Evolutionary conservation across 2,113 vertebrate species (phyloP), one percentile per base, ranked within the genome.

Genomic region (Pelobates fuscus): DNA sequence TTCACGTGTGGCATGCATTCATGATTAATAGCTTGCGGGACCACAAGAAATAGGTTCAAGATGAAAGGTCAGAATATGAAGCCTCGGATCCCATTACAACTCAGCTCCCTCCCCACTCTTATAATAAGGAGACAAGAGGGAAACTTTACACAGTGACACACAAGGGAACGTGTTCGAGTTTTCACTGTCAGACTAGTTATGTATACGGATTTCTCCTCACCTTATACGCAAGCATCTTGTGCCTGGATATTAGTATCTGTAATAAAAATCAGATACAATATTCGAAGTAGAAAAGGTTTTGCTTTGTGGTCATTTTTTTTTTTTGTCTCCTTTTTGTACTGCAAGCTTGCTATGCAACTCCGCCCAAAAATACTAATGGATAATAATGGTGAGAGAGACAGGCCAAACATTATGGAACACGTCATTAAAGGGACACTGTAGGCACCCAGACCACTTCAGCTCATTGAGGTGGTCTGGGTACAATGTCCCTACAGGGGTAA

Each of bases 1-100:
- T 24, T 52, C 49, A 32, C 21, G 20, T 57, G 61, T 73, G 71
- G 20, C 61, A 64, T 41, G 29, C 25, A 11, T 12, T 65, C 24
- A 66, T 74, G 49, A 74, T 65, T 64, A 66, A 74, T 74, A 43
- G 71, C 49, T 66, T 65, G 11, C 32, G 17, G 32, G 61, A 74
- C 61, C 23, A 65, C 46, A 74, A 57, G 60, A 64, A 73, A 64
- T 55, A 32, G 43, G 30, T 64, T 64, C 30, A 55, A 64, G 44
- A 72, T 72, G 44, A 72, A 62, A 63, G 27, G 52, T 52, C 32
- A 30, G 30, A 61, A 64, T 43, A 66, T 65, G 32, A 74, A 65
- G 46, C 24, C 29, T 57, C 24, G 54, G 63, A 74, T 74, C 55
- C 24, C 24, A 32, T 66, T 66, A n/a, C 61, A 20, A 12, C 54